Evolutionary conservation across 1,140 invertebrate species (phyloP).

Genomic region (Drosophila insularis): DNA sequence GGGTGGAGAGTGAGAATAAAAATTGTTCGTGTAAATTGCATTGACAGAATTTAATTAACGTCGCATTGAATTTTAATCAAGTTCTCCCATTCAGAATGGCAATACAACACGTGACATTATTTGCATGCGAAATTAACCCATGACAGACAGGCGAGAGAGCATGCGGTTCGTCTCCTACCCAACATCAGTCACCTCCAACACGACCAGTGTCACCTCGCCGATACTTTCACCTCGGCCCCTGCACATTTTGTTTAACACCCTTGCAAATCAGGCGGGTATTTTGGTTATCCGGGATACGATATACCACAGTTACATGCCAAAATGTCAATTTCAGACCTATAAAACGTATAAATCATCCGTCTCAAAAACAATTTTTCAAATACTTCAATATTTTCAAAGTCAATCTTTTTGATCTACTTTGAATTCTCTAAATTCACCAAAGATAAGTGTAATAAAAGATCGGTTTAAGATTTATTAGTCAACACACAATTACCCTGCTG

Average conservation of each 20-base stretch:
- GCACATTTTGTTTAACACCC: not conserved
- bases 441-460: too few species aligned
- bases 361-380: too few species aligned
- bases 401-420: too few species aligned
- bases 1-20: not conserved
- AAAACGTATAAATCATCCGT: too few species aligned
- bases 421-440: too few species aligned
- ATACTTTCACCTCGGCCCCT: not conserved
- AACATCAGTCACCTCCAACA: not conserved
- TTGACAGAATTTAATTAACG: constrained; percentile 77
- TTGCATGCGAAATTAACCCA: constrained; percentile 78
- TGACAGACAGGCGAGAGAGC: constrained; percentile 43
- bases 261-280: not conserved
- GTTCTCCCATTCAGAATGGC: constrained; percentile 64
- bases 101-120: constrained; percentile 74
- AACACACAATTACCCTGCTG: not conserved
- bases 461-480: too few species aligned
- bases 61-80: constrained; percentile 79
- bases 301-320: too few species aligned
- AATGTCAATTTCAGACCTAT: too few species aligned
- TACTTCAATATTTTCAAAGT: too few species aligned
- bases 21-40: constrained; percentile 58
- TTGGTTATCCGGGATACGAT: not conserved
- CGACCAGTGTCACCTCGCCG: not conserved
- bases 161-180: constrained; percentile 10